Base-by-base conservation (phyloP, 2,113 vertebrate species). In the Boulengeromyrus knoepffleri region DNA sequence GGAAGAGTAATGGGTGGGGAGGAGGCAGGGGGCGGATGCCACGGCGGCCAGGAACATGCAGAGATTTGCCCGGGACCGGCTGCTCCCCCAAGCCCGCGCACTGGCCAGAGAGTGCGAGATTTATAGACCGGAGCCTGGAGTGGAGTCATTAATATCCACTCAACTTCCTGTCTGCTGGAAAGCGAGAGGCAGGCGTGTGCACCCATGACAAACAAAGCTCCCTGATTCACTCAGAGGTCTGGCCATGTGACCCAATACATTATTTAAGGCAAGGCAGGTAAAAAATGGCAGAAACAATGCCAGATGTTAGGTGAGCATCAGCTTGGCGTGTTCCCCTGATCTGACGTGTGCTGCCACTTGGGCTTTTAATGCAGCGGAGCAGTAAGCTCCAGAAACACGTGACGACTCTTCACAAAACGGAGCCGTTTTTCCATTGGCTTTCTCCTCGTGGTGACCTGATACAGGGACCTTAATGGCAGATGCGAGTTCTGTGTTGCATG, bases 1-100 rank as follows among this genome's bases (percentile, higher is more conserved):
- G 36, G 89, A 90, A 94, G 94, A 94, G 86, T 94, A 94, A 94
- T 95, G 92, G 90, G 56, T 89, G 91, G 90, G 92, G 85, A 91
- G 90, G 87, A 45, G 6, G 24, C 2, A 3, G n/a, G 2, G 62
- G 88, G 45, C 1, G 13, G 62, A 27, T 7, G 27, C 49, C 24
- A 31, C 2, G 5, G 49, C 31, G 2, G 49, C 10, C 31, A 27
- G 17, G 88, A 56, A 89, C 50, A n/a, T n/a, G 52, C 70, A 46
- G 77, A 24, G 74, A 53, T 52, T 47, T n/a, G 62, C 36, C 31
- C 52, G 19, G 50, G 21, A 24, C 24, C 1, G 24, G 39, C 36
- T 3, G 39, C 77, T 19, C 5, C 45, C 52, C 74, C 24, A 8
- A 56, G 53, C 27, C n/a, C 62, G 27, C 15, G 42, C 27, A 17